Evolutionary conservation across 2,797 vertebrate genomes (phyloP).

Genomic region (Halcyon smyrnensis): DNA sequence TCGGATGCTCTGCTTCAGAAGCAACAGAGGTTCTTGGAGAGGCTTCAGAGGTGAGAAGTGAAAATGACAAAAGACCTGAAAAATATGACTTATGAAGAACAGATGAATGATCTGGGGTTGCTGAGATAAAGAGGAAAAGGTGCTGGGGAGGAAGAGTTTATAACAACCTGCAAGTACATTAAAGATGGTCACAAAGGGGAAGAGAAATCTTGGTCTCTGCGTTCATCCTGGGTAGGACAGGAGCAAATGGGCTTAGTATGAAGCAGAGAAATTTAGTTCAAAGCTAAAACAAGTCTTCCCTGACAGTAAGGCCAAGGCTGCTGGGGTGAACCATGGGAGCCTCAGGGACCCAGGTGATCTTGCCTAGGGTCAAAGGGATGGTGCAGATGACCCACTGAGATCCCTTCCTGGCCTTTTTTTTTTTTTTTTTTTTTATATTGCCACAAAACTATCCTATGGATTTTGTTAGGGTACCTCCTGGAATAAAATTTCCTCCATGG

Average conservation of each 20-base stretch:
- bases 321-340: not conserved
- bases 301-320: not conserved
- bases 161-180: accelerated
- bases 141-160: not conserved
- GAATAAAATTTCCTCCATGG: not conserved
- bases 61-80: not conserved
- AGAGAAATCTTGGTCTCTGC: not conserved
- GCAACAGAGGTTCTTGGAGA: not conserved
- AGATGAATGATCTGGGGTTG: not conserved
- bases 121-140: not conserved
- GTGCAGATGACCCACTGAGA: not conserved
- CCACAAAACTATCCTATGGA: not conserved
- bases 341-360: accelerated
- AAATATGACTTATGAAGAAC: not conserved
- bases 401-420: not conserved
- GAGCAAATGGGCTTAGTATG: not conserved
- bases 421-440: not conserved
- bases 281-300: not conserved
- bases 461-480: not conserved
- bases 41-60: not conserved
- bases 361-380: not conserved
- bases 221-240: not conserved
- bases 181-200: not conserved
- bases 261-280: not conserved
- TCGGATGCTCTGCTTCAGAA: not conserved